A percentile compares a stretch with the other conserved stretches of the same genome.
Evolutionary conservation across 2,888 invertebrate genomes (phyloP).

Genomic region (Harpagoxenus sublaevis): DNA sequence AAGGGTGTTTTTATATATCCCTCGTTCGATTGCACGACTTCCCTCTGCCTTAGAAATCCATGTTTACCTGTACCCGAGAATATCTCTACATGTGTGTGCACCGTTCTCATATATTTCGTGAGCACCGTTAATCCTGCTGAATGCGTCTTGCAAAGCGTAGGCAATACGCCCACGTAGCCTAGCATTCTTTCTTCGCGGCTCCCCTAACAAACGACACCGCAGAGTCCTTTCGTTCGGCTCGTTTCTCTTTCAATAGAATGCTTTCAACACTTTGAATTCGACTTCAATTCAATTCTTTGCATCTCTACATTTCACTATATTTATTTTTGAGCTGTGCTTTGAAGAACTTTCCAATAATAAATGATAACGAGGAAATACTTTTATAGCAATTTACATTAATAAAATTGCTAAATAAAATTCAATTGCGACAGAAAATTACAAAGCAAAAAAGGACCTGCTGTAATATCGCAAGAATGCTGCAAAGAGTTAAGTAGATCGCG

Average conservation of each 20-base stretch:
- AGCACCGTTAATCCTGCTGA: slow-evolving; percentile 54
- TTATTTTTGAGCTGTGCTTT: background rate
- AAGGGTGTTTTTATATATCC: background rate
- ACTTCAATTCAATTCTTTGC: slow-evolving; percentile 15
- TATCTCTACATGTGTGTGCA: slow-evolving; percentile 43
- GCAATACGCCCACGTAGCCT: slow-evolving; percentile 49
- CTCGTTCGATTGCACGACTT: slow-evolving; percentile 35
- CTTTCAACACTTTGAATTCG: slow-evolving; percentile 46
- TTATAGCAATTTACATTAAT: background rate
- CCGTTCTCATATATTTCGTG: slow-evolving; percentile 53
- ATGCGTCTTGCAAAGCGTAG: slow-evolving; percentile 49
- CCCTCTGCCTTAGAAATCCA: slow-evolving; percentile 59
- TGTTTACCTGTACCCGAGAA: slow-evolving; percentile 56
- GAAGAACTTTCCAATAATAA: background rate
- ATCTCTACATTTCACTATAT: background rate
- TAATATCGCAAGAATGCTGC: background rate
- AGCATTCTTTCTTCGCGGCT: slow-evolving; percentile 54
- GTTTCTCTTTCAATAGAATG: slow-evolving; percentile 27
- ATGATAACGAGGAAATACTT: background rate
- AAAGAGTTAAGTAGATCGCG: slow-evolving; percentile 11
- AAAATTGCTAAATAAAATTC: background rate
- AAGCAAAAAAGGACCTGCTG: background rate
- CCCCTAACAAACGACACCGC: slow-evolving; percentile 50
- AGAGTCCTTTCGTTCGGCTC: slow-evolving; percentile 52
- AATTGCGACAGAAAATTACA: background rate